Conservation (phyloP, 2,888 invertebrate genomes). For the Chrysolina oricalcia region DNA sequence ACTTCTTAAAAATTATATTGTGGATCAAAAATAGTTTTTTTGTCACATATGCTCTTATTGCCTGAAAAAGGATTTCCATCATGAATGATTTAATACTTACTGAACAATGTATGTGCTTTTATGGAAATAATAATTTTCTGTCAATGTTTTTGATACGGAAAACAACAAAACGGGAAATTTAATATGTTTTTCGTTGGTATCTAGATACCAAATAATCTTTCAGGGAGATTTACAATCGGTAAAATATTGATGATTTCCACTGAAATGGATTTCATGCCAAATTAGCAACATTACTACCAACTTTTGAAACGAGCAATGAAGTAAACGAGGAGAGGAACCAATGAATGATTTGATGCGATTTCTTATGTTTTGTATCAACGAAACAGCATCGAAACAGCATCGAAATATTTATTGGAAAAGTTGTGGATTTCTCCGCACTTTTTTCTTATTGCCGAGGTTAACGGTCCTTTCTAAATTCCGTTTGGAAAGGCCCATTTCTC, state of each 20-base stretch:
- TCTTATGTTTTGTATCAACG: neutral
- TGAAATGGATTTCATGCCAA: neutral
- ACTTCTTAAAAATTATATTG: too few relatives aligned
- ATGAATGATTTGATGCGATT: neutral
- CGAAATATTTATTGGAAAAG: slow-evolving; percentile 1
- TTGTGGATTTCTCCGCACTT: neutral
- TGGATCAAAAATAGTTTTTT: too few relatives aligned
- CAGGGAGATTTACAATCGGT: slow-evolving; percentile 3
- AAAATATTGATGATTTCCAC: slow-evolving; percentile 14
- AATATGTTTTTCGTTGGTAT: neutral
- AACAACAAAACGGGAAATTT: too few relatives aligned
- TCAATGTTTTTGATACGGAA: too few relatives aligned
- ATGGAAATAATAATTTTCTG: too few relatives aligned
- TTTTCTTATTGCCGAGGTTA: neutral
- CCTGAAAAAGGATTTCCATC: too few relatives aligned
- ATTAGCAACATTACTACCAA: slow-evolving; percentile 18
- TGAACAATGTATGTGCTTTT: too few relatives aligned
- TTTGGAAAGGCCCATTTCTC: neutral
- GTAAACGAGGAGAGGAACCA: neutral
- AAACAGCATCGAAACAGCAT: neutral
- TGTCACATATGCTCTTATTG: too few relatives aligned
- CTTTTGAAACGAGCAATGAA: neutral
- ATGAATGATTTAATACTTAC: too few relatives aligned
- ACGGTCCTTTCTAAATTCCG: neutral
- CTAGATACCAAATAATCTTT: neutral